A percentile compares a stretch with the other conserved stretches of the same genome.
Conservation (phyloP, 2,888 invertebrate species). For the Plagodis pulveraria region DNA sequence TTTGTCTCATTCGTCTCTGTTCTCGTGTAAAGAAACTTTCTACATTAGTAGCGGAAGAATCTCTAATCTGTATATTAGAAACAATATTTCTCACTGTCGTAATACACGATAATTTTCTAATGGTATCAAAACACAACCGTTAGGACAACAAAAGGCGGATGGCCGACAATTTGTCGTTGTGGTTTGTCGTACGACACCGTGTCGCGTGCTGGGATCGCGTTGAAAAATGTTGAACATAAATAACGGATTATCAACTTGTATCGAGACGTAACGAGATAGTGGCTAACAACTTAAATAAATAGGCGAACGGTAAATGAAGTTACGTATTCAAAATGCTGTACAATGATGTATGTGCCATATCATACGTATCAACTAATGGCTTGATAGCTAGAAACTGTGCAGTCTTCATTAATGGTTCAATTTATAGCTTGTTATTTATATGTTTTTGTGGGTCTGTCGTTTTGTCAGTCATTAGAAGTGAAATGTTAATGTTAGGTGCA, state of each 20-base stretch:
- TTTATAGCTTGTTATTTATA: constrained; percentile 60
- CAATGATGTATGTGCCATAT: constrained; percentile 28
- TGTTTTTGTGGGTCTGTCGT: constrained; percentile 41
- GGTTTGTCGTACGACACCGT: constrained; percentile 57
- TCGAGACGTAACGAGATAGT: constrained; percentile 70
- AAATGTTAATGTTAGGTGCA: constrained; percentile 46
- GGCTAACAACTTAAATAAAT: constrained; percentile 74
- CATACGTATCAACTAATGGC: constrained; percentile 23
- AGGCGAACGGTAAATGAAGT: constrained; percentile 75
- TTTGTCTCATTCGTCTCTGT: constrained; percentile 59
- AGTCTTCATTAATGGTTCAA: constrained; percentile 63
- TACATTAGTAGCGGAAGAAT: constrained; percentile 62
- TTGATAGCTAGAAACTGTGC: constrained; percentile 25
- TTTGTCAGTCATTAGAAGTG: constrained; percentile 53
- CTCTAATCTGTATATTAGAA: constrained; percentile 69
- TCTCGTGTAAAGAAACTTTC: constrained; percentile 56
- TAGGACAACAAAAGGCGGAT: constrained; percentile 75
- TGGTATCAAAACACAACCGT: constrained; percentile 81
- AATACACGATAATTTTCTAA: constrained; percentile 72
- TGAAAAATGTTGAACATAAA: constrained; percentile 79
- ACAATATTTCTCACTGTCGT: constrained; percentile 75
- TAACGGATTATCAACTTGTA: constrained; percentile 81
- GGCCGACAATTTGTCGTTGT: constrained; percentile 64
- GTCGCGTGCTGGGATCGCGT: constrained; percentile 70
- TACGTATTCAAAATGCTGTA: constrained; percentile 47